A percentile compares a stretch with the other conserved stretches of the same genome.
These are phyloP conservation scores for Oxystoma pomonae DNA, from an alignment of 2,888 invertebrate genomes.

Conservation along the genomic window DNA sequence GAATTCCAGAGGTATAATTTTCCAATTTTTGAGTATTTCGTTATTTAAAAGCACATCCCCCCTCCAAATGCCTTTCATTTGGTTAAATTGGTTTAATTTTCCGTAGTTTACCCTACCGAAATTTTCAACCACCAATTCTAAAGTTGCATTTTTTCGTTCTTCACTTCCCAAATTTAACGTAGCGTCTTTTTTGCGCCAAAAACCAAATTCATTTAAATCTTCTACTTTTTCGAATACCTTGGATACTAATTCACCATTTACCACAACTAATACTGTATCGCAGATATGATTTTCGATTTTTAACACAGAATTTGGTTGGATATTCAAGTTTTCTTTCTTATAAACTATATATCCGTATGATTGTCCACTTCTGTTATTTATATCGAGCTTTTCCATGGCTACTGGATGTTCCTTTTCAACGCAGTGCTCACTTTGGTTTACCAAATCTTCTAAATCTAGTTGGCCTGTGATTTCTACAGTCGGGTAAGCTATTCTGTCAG, in stretches of 20 bases:
- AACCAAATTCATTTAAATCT: slow-evolving; percentile 47
- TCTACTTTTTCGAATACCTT: slow-evolving; percentile 30
- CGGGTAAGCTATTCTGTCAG: slow-evolving; percentile 39
- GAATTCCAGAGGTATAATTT: slow-evolving; percentile 52
- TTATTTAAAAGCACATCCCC: slow-evolving; percentile 49
- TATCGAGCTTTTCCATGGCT: slow-evolving; percentile 42
- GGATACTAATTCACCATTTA: slow-evolving; percentile 46
- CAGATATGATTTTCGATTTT: slow-evolving; percentile 45
- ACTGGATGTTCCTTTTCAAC: slow-evolving; percentile 24
- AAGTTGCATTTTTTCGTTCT: slow-evolving; percentile 32
- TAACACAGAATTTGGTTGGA: slow-evolving; percentile 34
- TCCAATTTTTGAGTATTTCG: slow-evolving; percentile 44
- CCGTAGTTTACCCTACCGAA: slow-evolving; percentile 71
- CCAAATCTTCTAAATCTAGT: slow-evolving; percentile 27
- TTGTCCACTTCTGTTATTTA: slow-evolving; percentile 50
- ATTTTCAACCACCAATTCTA: slow-evolving; percentile 62
- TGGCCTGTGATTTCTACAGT: slow-evolving; percentile 30
- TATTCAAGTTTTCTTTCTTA: slow-evolving; percentile 40
- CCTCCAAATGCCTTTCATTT: slow-evolving; percentile 45
- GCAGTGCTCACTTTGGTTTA: slow-evolving; percentile 19
- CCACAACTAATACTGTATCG: slow-evolving; percentile 51
- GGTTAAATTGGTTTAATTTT: slow-evolving; percentile 43
- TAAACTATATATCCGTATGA: slow-evolving; percentile 56
- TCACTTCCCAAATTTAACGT: slow-evolving; percentile 34
- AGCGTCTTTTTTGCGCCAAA: slow-evolving; percentile 43